phyloP scores from a whole-genome alignment of 2,888 invertebrate genomes.

The Prenolepis imparis region DNA sequence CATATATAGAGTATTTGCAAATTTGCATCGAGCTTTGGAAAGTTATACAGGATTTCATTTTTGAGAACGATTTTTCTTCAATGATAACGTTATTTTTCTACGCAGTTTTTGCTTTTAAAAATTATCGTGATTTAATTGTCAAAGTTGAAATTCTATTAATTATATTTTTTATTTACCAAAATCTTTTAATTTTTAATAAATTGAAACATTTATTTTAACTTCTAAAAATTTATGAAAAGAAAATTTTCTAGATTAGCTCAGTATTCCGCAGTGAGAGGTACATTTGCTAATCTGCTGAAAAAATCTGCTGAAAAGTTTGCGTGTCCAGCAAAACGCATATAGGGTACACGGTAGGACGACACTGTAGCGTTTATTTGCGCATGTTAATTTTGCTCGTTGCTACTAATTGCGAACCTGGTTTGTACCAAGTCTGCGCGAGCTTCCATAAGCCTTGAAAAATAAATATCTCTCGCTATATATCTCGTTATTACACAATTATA shows the following conservation, averaged over 20 bases:
- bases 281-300: neutral
- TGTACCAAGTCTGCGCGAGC: slow-evolving; percentile 35
- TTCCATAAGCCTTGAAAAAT: slow-evolving; percentile 33
- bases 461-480: slow-evolving; percentile 46
- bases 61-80: neutral
- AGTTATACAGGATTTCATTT: neutral
- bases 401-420: slow-evolving; percentile 3
- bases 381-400: slow-evolving; percentile 25
- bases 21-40: slow-evolving; percentile 1
- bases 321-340: neutral
- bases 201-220: neutral
- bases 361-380: slow-evolving; percentile 2
- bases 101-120: neutral
- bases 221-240: neutral
- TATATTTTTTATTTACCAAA: neutral
- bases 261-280: neutral
- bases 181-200: neutral
- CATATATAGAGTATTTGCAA: slow-evolving; percentile 11
- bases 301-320: slow-evolving; percentile 20
- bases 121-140: neutral
- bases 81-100: neutral
- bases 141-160: neutral
- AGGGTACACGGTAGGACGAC: neutral
- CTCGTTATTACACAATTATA: slow-evolving; percentile 46
- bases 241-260: neutral